These are phyloP conservation scores for Aselliscus stoliczkanus DNA, from an alignment of 2,797 vertebrate species.

Conservation along the genomic window DNA sequence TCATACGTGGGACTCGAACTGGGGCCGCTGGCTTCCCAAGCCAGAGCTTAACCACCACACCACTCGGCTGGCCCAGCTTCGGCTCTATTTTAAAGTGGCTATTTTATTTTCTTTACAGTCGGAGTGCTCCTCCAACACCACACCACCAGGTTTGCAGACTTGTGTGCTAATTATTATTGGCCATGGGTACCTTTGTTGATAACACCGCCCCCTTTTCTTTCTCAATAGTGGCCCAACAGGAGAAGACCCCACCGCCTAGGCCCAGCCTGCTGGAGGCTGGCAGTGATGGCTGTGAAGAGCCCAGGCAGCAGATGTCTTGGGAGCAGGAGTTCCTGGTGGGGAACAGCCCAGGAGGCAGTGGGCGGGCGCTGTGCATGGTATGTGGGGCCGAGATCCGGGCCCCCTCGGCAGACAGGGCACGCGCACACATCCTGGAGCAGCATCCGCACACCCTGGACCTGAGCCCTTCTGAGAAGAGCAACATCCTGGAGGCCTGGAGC, in stretches of 20 bases:
- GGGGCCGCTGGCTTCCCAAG: too few species aligned
- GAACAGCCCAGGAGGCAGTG: constrained; percentile 57
- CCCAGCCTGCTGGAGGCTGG: constrained; percentile 45
- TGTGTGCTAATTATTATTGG: not conserved
- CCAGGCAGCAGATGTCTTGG: constrained; percentile 68
- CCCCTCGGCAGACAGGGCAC: constrained; percentile 52
- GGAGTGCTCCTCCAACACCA: not conserved
- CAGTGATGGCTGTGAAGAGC: constrained; percentile 45
- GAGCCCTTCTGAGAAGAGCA: constrained; percentile 73
- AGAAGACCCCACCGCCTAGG: constrained; percentile 1
- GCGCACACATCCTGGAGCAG: constrained; percentile 70
- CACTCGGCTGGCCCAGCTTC: too few species aligned
- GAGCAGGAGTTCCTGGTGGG: constrained; percentile 78
- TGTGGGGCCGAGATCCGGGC: constrained; percentile 67
- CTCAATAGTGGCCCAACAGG: constrained; percentile 50
- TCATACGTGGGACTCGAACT: too few species aligned
- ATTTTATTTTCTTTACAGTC: not conserved
- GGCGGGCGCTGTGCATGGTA: constrained; percentile 75
- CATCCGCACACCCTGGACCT: constrained; percentile 77
- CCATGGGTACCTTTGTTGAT: not conserved
- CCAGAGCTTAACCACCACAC: too few species aligned
- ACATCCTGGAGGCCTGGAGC: constrained; percentile 76
- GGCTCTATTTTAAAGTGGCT: too few species aligned
- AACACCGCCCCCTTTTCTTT: not conserved
- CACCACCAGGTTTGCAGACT: not conserved